Evolutionary conservation across 2,888 invertebrate genomes (phyloP).

Genomic region (Micropterix aruncella): DNA sequence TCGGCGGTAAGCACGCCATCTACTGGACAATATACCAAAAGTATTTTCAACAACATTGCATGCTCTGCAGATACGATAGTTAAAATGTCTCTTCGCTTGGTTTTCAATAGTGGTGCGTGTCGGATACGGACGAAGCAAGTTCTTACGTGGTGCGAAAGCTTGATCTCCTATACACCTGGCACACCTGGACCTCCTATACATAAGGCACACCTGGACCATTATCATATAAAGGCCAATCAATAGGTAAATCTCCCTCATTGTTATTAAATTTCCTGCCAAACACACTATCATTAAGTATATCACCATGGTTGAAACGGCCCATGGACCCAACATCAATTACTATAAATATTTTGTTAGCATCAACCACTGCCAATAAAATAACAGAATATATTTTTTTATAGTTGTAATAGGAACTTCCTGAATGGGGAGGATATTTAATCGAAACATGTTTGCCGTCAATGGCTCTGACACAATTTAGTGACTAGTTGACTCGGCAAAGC

Average conservation of each 20-base stretch:
- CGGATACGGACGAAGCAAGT: too few relatives aligned
- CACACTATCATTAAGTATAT: conserved; percentile 14
- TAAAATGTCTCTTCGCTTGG: conserved; percentile 10
- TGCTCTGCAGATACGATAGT: conserved; percentile 11
- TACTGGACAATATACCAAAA: conserved; percentile 8
- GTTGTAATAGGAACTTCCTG: conserved; percentile 15
- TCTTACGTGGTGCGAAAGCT: too few relatives aligned
- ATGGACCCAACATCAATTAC: conserved; percentile 5
- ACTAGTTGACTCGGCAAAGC: too few relatives aligned
- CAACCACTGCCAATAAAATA: conserved; percentile 13
- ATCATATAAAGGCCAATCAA: too few relatives aligned
- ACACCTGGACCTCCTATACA: too few relatives aligned
- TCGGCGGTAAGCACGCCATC: conserved; percentile 11
- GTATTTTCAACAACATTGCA: conserved; percentile 11
- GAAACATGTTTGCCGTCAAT: too few relatives aligned
- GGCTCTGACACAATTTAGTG: conserved; percentile 15
- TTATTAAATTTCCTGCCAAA: too few relatives aligned
- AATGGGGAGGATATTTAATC: conserved; percentile 13
- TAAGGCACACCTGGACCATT: too few relatives aligned
- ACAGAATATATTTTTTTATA: conserved; percentile 14
- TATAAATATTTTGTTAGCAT: conserved; percentile 12
- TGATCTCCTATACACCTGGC: too few relatives aligned
- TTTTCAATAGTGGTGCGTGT: too few relatives aligned
- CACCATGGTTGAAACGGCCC: conserved; percentile 9
- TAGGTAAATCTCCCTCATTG: too few relatives aligned